Conservation (phyloP, 2,888 invertebrate species). For the Pherbina coryleti region DNA sequence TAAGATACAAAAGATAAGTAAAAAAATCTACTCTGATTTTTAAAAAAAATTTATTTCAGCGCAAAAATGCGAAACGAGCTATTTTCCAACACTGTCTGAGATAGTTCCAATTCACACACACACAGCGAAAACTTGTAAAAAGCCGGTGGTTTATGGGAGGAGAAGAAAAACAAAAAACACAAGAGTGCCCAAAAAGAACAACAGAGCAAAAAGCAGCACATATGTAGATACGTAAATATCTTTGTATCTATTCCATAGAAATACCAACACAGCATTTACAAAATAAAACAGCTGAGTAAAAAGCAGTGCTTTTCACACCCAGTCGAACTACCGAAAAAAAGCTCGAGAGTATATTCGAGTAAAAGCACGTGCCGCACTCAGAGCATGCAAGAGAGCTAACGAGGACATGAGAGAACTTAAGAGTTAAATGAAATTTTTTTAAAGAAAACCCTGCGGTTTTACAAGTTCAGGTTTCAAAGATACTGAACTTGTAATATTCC, state of each 20-base stretch:
- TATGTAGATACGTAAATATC: slow-evolving; percentile 30
- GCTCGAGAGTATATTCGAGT: not conserved
- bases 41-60: not conserved
- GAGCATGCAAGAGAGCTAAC: not conserved
- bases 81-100: not conserved
- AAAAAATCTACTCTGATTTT: no score
- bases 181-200: not conserved
- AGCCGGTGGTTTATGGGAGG: slow-evolving; percentile 24
- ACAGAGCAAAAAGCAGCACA: no score
- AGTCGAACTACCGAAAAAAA: not conserved
- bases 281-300: slow-evolving; percentile 13
- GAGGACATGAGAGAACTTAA: not conserved
- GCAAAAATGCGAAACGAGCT: not conserved
- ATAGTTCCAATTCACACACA: not conserved
- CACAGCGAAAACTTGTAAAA: not conserved
- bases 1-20: no score
- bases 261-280: not conserved
- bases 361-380: not conserved
- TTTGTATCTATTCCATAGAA: slow-evolving; percentile 31
- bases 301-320: not conserved
- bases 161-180: slow-evolving; percentile 24
- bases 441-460: not conserved
- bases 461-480: not conserved
- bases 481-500: not conserved
- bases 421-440: not conserved